These are phyloP conservation scores for Saturnia japonica DNA, from an alignment of 2,888 invertebrate genomes.

Conservation along the genomic window DNA sequence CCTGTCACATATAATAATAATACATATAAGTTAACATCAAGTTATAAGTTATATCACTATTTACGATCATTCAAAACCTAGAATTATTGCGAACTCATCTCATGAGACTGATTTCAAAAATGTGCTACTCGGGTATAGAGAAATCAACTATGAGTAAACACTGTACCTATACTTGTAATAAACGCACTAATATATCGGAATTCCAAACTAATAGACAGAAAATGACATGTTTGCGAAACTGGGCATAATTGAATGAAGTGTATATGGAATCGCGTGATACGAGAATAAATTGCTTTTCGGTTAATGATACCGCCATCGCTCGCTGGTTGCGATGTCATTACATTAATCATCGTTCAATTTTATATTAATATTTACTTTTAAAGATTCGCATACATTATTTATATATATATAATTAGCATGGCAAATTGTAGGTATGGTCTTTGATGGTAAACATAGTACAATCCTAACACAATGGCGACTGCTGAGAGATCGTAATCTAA, in stretches of 20 bases:
- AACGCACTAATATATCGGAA: background rate
- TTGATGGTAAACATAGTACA: too few relatives aligned
- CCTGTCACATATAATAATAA: too few relatives aligned
- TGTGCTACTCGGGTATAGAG: too few relatives aligned
- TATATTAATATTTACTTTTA: background rate
- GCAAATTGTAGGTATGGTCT: too few relatives aligned
- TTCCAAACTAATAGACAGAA: constrained; percentile 4
- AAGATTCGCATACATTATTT: background rate
- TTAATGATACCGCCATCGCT: constrained; percentile 3
- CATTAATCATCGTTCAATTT: constrained; percentile 1
- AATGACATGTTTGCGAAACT: constrained; percentile 19
- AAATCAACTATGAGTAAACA: background rate
- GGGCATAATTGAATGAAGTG: constrained; percentile 11
- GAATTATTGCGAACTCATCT: too few relatives aligned
- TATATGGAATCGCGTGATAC: constrained; percentile 14
- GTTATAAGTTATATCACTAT: too few relatives aligned
- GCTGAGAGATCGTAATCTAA: too few relatives aligned
- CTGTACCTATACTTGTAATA: background rate
- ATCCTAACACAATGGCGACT: too few relatives aligned
- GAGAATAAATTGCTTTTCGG: background rate
- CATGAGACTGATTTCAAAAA: too few relatives aligned
- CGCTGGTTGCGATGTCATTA: constrained; percentile 3
- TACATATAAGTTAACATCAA: too few relatives aligned
- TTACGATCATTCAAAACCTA: too few relatives aligned
- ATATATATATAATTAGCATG: too few relatives aligned